Conservation (phyloP, 1,140 invertebrate species). For the Ditylenchus dipsaci region DNA sequence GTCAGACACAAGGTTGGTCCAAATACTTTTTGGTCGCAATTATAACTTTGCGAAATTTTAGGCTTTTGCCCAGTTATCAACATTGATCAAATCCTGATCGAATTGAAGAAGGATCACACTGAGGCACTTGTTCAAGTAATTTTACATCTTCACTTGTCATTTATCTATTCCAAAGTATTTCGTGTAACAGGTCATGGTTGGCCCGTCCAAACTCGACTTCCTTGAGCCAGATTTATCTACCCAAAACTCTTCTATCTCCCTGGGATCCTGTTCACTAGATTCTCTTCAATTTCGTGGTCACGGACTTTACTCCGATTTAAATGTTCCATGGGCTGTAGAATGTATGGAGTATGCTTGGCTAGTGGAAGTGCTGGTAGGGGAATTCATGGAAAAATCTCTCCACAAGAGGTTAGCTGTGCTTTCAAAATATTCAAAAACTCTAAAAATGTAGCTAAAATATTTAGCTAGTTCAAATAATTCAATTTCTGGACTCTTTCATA, state of each 20-base stretch:
- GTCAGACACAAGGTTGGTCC: no score
- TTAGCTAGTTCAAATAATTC: conserved; percentile 9
- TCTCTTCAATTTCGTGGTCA: conserved; percentile 74
- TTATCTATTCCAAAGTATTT: no score
- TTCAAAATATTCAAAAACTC: neutral
- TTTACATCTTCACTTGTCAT: neutral
- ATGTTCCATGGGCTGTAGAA: conserved; percentile 80
- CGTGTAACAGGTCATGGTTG: neutral
- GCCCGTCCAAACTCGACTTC: conserved; percentile 19
- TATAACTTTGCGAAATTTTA: no score
- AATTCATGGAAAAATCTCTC: conserved; percentile 61
- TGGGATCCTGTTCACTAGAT: conserved; percentile 28
- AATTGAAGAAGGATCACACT: conserved; percentile 61
- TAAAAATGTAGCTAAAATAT: neutral
- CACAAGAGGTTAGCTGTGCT: conserved; percentile 61
- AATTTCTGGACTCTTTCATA: conserved; percentile 75
- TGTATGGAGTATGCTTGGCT: conserved; percentile 93
- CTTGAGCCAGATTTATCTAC: neutral
- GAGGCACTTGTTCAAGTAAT: conserved; percentile 61
- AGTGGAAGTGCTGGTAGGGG: conserved; percentile 65
- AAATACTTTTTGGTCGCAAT: no score
- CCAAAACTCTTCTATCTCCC: neutral
- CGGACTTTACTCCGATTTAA: conserved; percentile 91
- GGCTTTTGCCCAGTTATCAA: conserved; percentile 60
- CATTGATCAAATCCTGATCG: conserved; percentile 61